phyloP scores from a whole-genome alignment of 2,888 invertebrate genomes.

The Drosophila paracracens region DNA sequence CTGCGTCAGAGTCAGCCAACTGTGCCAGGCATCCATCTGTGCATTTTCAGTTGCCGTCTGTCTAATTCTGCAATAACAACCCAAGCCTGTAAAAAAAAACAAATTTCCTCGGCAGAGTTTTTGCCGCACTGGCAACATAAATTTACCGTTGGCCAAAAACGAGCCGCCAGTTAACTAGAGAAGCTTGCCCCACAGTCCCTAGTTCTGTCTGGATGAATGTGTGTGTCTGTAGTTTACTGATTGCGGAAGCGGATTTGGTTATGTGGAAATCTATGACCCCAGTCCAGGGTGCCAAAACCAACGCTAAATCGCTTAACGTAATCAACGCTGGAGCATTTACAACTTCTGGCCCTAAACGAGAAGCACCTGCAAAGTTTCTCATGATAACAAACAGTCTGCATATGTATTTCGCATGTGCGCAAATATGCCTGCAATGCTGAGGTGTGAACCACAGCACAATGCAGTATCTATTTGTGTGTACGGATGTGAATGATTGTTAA shows the following conservation, averaged over 20 bases:
- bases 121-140: conserved; percentile 73
- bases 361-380: conserved; percentile 75
- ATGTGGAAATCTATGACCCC: conserved; percentile 71
- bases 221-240: conserved; percentile 75
- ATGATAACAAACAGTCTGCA: conserved; percentile 37
- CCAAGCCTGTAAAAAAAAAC: conserved; percentile 4
- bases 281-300: conserved; percentile 31
- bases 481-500: conserved; percentile 36
- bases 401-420: conserved; percentile 45
- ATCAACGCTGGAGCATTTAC: conserved; percentile 53
- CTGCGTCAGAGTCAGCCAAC: conserved; percentile 73
- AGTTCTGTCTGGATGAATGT: not conserved
- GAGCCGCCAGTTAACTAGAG: conserved; percentile 75
- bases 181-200: conserved; percentile 14
- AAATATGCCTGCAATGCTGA: conserved; percentile 61
- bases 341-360: conserved; percentile 29
- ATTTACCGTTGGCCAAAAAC: conserved; percentile 78
- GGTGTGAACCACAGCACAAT: conserved; percentile 36
- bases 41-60: conserved; percentile 71
- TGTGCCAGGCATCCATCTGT: conserved; percentile 78
- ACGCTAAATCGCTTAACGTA: conserved; percentile 75
- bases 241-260: conserved; percentile 79
- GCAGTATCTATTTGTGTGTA: conserved; percentile 2
- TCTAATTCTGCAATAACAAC: conserved; percentile 78
- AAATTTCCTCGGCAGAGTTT: conserved; percentile 61